Base-by-base conservation (phyloP, 2,888 invertebrate genomes). In the Stenodema calcarata region DNA sequence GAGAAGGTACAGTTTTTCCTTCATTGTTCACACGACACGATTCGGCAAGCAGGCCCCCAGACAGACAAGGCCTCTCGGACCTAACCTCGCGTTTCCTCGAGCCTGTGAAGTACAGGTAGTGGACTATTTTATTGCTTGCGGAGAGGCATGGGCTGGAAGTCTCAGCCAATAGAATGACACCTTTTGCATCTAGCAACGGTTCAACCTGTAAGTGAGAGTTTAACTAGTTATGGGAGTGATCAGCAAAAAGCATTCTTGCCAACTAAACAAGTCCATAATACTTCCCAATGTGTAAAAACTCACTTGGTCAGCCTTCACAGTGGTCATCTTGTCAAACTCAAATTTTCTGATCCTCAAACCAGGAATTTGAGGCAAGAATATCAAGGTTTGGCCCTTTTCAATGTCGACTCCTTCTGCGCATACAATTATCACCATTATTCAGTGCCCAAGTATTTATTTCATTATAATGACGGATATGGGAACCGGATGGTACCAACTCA, bases 171-270 rank as follows among this genome's bases (percentile, higher is more conserved):
- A 84, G 23, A 12, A 84, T 12, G 0, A 84, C 84, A 2, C 84
- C 84, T 84, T 84, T 84, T 42, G 84, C 84, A 0, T 16, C 42
- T 27, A 84, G 47, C 14, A 84, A 73, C 7, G 73, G 84, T 47
- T 84, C 84, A 12, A 84, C 73, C 84, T 84, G 84, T n/a, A 54
- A 0, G 35, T 35, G 7, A 35, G 4, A 35, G 2, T 35, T 7
- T 4, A 35, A 35, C 35, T 47, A 47, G 23, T 54, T 54, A 54
- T 54, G n/a, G n/a, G n/a, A n/a, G n/a, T n/a, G n/a, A n/a, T n/a
- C n/a, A n/a, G n/a, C n/a, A n/a, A n/a, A n/a, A n/a, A n/a, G n/a
- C n/a, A n/a, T n/a, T n/a, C n/a, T n/a, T n/a, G n/a, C n/a, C n/a
- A 6, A 54, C 18, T 54, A 54, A 54, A n/a, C 9, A 9, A 6